Evolutionary conservation across 2,113 vertebrate species (phyloP), one percentile per base, ranked within the genome.

Genomic region (Onychorhynchus coronatus): DNA sequence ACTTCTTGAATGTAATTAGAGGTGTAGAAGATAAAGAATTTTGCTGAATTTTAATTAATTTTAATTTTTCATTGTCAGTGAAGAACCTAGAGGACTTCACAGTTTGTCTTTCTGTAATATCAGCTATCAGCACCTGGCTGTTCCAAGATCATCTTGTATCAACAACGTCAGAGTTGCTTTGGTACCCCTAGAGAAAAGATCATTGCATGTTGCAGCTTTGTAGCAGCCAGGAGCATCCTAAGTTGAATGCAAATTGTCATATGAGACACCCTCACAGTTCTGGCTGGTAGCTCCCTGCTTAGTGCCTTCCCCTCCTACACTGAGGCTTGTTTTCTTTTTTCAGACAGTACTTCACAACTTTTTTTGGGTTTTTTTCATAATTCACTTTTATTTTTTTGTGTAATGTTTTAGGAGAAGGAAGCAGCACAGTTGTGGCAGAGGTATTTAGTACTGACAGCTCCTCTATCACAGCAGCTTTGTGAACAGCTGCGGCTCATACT

Each of bases 401-500:
- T 47, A 47, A 35, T 95, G 44, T 71, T 96, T 9, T 94, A 99
- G 99, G 99, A 99, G 97, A 98, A 97, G 33, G 98, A 98, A 18
- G 99, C 99, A 39, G 98, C 98, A 11, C 98, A 98, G 88, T 97
- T 99, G 98, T 99, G 99, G 99, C 99, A 99, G 83, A 98, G 98
- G 89, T 99, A 99, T 92, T 98, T 99, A 91, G 96, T 96, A 8
- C 97, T 99, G 96, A 99, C 99, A 5, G 98, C 98, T 5, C 97
- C 98, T n/a, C 98, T 99, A 3, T 99, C 99, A 59, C 99, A 99
- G 95, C 99, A 99, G 95, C 98, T 99, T 47, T 99, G 99, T 91
- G 99, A 99, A 74, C 99, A 99, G 97, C 99, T 99, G 6, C 98
- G 99, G 12, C 99, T 99, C 93, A 98, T 99, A 58, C 83, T 99